Evolutionary conservation across 2,888 invertebrate genomes (phyloP).

Genomic region (Esperia sulphurella): DNA sequence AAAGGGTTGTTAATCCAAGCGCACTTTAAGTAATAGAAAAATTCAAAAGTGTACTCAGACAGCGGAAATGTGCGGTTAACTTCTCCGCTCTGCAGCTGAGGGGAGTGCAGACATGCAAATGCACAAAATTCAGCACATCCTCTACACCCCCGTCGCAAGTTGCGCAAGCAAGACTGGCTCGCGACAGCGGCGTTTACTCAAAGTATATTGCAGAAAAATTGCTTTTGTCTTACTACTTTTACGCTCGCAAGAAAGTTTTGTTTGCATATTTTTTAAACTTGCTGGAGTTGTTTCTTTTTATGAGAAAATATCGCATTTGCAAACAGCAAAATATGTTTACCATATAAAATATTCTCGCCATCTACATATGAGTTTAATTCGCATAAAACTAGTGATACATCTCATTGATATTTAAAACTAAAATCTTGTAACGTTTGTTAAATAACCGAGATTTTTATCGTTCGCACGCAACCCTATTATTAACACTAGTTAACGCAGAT

Average conservation of each 20-base stretch:
- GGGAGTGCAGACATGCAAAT: constrained; percentile 21
- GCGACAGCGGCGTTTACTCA: constrained; percentile 20
- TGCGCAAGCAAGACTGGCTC: constrained; percentile 15
- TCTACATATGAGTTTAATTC: too few species aligned
- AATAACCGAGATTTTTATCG: too few species aligned
- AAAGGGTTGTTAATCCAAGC: background rate
- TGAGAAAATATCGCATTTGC: background rate
- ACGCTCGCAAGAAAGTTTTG: constrained; percentile 22
- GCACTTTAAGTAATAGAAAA: constrained; percentile 10
- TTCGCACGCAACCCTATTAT: too few species aligned
- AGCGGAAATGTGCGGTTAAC: constrained; percentile 13
- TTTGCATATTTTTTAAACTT: constrained; percentile 15
- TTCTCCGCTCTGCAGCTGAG: constrained; percentile 13
- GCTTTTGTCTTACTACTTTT: constrained; percentile 24
- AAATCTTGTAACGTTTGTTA: too few species aligned
- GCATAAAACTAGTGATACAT: too few species aligned
- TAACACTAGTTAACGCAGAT: too few species aligned
- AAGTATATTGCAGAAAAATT: constrained; percentile 30
- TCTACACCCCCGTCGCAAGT: constrained; percentile 14
- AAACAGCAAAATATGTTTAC: too few species aligned
- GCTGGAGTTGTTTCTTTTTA: constrained; percentile 1
- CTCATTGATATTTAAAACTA: too few species aligned
- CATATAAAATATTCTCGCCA: too few species aligned
- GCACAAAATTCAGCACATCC: constrained; percentile 20
- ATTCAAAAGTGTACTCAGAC: constrained; percentile 11